A percentile compares a stretch with the other conserved stretches of the same genome.
phyloP scores from a whole-genome alignment of 1,140 invertebrate species.

The Lepeophtheirus salmonis region DNA sequence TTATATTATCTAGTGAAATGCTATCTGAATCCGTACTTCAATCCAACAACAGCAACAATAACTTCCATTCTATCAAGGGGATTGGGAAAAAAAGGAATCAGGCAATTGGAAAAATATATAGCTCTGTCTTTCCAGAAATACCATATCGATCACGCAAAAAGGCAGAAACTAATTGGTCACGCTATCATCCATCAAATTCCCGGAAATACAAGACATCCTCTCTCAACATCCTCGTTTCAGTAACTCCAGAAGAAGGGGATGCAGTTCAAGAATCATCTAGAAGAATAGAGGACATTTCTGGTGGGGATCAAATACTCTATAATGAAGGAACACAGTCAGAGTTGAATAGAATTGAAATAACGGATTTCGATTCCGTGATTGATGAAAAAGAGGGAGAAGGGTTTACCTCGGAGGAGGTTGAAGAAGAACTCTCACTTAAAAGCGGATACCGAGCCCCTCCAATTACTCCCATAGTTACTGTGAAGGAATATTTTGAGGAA shows the following conservation, averaged over 20 bases:
- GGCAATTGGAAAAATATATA: background rate
- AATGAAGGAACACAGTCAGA: too few species aligned
- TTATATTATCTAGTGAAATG: background rate
- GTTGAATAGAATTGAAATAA: background rate
- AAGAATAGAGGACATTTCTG: background rate
- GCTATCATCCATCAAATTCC: background rate
- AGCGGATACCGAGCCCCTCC: background rate
- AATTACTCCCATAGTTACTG: background rate
- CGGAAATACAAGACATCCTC: background rate
- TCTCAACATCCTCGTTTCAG: background rate
- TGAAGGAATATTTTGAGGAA: background rate
- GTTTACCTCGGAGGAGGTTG: background rate
- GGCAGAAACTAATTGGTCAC: too few species aligned
- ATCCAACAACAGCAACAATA: background rate
- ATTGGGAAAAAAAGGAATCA: background rate
- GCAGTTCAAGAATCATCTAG: background rate
- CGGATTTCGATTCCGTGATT: background rate
- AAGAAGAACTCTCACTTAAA: background rate
- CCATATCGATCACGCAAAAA: background rate
- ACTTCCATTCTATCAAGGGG: background rate
- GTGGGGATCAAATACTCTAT: too few species aligned
- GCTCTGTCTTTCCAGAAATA: background rate
- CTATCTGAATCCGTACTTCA: background rate
- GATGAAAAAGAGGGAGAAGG: background rate
- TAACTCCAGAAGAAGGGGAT: background rate